Base-by-base conservation (phyloP, 23 tunicate species). In the Halocynthia roretzi region DNA sequence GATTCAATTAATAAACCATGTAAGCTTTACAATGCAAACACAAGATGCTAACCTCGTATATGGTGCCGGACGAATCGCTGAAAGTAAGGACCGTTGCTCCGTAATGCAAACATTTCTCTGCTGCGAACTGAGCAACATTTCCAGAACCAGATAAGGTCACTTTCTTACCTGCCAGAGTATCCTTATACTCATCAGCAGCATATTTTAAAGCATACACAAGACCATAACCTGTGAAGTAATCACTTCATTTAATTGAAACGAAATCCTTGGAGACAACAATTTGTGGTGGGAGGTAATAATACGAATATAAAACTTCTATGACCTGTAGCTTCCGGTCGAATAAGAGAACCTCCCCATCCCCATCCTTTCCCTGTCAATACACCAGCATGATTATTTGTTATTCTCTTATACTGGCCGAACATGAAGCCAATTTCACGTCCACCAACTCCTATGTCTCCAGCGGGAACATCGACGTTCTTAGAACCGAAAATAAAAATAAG, bases 311-410 rank as follows among this genome's bases (percentile, higher is more conserved):
- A 1, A 18, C 0, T 20, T 54, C 56, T 67, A 82, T 15, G 19
- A 92, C 99, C 99, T 52, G 99, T 96, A 51, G 99, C 99, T 76
- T 96, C 96, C 10, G 99, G 99, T 82, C 99, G 71, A 60, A 96
- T 96, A 40, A 96, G 93, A 50, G 99, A 89, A 44, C 99, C 99
- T 20, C 99, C 99, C 99, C 99, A 96, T 53, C 99, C 99, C 96
- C 96, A 89, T 6, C 99, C 99, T 75, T 96, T 96, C 7, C 99
- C 99, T 19, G 99, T 96, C 50, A 96, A 80, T 64, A 90, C 96
- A 50, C 99, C 99, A 52, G 67, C 77, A 86, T 96, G 99, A 71
- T 90, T 77, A 80, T 84, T 80, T 44, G 87, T 88, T 44, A 95
- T 95, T n/a, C 99, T 77, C 62, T 95, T 96, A 93, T 96, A 96